phyloP scores from a whole-genome alignment of 1,140 invertebrate species.

The Solenopsis fugax region DNA sequence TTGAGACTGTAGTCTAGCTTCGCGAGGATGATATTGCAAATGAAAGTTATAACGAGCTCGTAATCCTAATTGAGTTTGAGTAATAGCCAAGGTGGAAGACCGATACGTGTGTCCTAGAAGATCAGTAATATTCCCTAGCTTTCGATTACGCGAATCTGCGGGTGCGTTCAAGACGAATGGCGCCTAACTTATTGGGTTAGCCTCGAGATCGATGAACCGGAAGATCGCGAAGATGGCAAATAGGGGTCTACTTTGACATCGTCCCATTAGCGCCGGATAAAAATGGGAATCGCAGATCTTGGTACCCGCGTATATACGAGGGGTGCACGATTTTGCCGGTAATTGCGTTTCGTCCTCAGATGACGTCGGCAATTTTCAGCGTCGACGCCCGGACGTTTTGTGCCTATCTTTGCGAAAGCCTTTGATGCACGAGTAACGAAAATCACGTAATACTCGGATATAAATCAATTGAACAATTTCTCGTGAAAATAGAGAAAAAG shows the following conservation, averaged over 20 bases:
- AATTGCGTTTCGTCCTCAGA: conserved; percentile 71
- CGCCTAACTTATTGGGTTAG: conserved; percentile 65
- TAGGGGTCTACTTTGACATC: conserved; percentile 74
- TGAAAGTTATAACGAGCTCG: conserved; percentile 29
- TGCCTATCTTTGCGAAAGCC: conserved; percentile 32
- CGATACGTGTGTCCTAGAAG: background rate
- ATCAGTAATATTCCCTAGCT: conserved; percentile 48
- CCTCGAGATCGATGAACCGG: conserved; percentile 67
- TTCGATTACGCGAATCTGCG: conserved; percentile 55
- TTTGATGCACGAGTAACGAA: conserved; percentile 45
- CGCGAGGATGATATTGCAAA: background rate
- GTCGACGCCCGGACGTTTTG: conserved; percentile 3
- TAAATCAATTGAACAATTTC: conserved; percentile 39
- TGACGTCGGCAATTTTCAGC: conserved; percentile 66
- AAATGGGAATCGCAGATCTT: conserved; percentile 71
- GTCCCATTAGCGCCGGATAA: conserved; percentile 64
- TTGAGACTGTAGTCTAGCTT: background rate
- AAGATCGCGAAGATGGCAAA: conserved; percentile 70
- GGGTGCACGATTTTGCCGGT: conserved; percentile 63
- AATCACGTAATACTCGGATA: conserved; percentile 49
- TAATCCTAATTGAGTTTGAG: conserved; percentile 49
- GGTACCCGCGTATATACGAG: conserved; percentile 60
- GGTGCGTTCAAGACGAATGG: conserved; percentile 55
- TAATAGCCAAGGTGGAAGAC: conserved; percentile 19
- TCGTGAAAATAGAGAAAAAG: background rate